Evolutionary conservation across 2,113 vertebrate species (phyloP).

Genomic region (Sclerurus mexicanus): DNA sequence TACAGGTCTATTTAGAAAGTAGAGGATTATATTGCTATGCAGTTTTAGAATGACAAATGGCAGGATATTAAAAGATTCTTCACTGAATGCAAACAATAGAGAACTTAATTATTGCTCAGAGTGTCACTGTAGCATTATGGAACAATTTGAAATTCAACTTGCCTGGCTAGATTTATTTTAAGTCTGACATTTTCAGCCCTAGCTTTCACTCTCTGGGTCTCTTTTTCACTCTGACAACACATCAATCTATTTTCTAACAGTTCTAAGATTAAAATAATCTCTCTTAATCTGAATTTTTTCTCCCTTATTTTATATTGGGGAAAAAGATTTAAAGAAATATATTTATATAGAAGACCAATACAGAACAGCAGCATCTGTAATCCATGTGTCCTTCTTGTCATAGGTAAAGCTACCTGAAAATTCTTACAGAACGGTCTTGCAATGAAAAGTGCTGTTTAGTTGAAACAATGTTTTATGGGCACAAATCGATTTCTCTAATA

Average conservation of each 20-base stretch:
- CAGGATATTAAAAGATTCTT: conserved; percentile 57
- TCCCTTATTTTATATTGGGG: neutral
- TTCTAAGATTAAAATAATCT: conserved; percentile 25
- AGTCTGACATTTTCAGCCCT: conserved; percentile 55
- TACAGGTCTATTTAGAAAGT: conserved; percentile 11
- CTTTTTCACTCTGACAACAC: conserved; percentile 54
- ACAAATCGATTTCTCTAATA: neutral
- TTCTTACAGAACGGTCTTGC: neutral
- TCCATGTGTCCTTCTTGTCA: neutral
- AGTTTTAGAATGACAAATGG: conserved; percentile 53
- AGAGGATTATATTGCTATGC: neutral
- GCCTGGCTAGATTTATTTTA: conserved; percentile 61
- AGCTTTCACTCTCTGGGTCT: conserved; percentile 27
- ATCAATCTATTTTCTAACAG: conserved; percentile 57
- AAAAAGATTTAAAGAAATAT: neutral
- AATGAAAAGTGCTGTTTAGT: neutral
- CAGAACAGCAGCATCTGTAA: neutral
- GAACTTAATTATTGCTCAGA: conserved; percentile 47
- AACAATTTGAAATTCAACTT: conserved; percentile 55
- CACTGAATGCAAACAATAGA: conserved; percentile 51
- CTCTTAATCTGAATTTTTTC: conserved; percentile 2
- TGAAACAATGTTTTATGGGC: neutral
- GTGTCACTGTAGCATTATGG: conserved; percentile 36
- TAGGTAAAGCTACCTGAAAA: neutral
- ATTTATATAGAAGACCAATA: neutral